Base-by-base conservation (phyloP, 2,888 invertebrate genomes). In the Luffia ferchaultella region DNA sequence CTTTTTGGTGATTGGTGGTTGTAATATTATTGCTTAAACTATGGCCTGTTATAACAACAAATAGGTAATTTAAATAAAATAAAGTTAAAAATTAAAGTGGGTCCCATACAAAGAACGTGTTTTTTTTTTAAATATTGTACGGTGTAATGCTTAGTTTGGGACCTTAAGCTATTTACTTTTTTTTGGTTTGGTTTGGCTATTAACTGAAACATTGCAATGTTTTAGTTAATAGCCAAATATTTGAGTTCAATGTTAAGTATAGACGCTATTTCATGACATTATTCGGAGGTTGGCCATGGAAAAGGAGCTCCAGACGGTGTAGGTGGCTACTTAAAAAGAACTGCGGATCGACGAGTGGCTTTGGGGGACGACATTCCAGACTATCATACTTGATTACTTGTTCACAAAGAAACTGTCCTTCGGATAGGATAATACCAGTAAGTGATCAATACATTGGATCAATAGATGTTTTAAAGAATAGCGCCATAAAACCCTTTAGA, bases 251-350 rank as follows among this genome's bases (percentile, higher is more conserved):
- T 40, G 49, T 42, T 9, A n/a, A n/a, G n/a, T n/a, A n/a, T n/a
- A n/a, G 49, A 51, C 41, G 47, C 12, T 20, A 18, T 53, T 5
- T 51, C 53, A 16, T 67, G 65, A 64, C 60, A 62, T 48, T 67
- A 61, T 52, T 57, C 54, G 18, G 66, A 67, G 55, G 58, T 59
- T 12, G 63, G 67, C 2, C 67, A 68, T 53, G 65, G 64, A 3
- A 68, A 68, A 54, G 66, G 63, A 40, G 63, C 66, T 18, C 59
- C 63, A 18, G 66, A 67, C 55, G 65, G 65, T 2, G 52, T 68
- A 48, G 68, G 65, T 16, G 68, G 60, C 1, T 52, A 58, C 19
- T 16, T 65, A 17, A 69, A 67, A 52, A 54, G 63, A 51, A 55
- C 58, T 20, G 67, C 62, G 18, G 65, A 64, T 46, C 43, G 52